phyloP scores from a whole-genome alignment of 2,797 vertebrate genomes.

The Myotis vivesi region DNA sequence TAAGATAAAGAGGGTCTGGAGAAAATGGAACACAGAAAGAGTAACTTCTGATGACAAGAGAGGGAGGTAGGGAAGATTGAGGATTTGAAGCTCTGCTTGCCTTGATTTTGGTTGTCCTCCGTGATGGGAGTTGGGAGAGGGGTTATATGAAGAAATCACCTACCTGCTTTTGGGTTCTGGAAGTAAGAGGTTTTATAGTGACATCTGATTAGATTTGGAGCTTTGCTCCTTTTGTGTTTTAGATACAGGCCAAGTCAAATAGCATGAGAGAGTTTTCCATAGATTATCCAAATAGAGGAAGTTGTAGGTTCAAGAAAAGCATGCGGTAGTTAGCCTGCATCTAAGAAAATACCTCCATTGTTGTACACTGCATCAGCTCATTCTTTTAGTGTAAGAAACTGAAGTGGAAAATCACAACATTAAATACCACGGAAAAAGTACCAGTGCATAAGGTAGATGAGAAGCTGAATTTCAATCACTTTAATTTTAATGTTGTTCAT shows the following conservation, averaged over 20 bases:
- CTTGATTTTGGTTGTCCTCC: neutral
- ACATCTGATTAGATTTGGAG: neutral
- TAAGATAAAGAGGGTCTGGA: neutral
- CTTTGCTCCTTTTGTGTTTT: neutral
- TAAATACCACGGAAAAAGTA: neutral
- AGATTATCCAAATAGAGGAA: neutral
- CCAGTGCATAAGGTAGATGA: constrained; percentile 8
- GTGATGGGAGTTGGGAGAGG: too few species aligned
- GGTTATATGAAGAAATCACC: neutral
- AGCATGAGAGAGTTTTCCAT: neutral
- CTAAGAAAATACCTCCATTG: neutral
- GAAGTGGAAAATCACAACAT: constrained; percentile 40
- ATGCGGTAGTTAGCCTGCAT: neutral
- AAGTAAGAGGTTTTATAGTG: neutral
- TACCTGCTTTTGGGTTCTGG: neutral
- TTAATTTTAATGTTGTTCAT: constrained; percentile 52
- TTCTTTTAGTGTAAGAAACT: constrained; percentile 17
- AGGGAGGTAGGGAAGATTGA: neutral
- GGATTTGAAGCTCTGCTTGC: neutral
- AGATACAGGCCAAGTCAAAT: neutral
- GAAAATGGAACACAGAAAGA: neutral
- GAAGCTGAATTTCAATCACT: constrained; percentile 40
- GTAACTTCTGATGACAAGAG: neutral
- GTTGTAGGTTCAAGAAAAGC: neutral
- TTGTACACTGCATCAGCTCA: neutral